Evolutionary conservation across 37 sponge, comb jelly and placozoan species (phyloP).

Genomic region (Mnemiopsis leidyi): DNA sequence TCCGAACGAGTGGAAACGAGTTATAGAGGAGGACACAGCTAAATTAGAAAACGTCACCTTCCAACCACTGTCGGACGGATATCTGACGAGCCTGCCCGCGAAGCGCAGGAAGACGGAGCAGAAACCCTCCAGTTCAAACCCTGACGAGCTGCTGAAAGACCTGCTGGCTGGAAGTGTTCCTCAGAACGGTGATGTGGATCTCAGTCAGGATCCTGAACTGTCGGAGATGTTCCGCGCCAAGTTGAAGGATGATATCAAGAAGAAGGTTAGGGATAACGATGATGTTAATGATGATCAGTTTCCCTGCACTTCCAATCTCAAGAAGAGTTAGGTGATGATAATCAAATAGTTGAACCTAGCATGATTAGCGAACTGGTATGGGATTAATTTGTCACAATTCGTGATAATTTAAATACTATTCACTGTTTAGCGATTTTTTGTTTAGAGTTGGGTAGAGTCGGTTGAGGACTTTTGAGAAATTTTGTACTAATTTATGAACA

Average conservation of each 20-base stretch:
- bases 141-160: slow-evolving; percentile 23
- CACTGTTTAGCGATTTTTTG: no score
- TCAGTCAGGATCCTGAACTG: background rate
- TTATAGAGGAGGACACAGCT: slow-evolving; percentile 18
- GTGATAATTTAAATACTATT: no score
- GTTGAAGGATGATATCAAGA: slow-evolving; percentile 17
- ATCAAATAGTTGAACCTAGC: no score
- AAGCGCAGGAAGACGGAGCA: slow-evolving; percentile 17
- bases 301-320: background rate
- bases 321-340: background rate
- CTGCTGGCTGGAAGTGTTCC: background rate
- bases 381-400: no score
- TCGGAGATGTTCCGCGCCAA: slow-evolving; percentile 1
- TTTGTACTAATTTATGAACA: no score
- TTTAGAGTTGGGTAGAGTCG: no score
- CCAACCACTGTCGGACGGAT: slow-evolving; percentile 20
- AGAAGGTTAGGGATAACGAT: slow-evolving; percentile 28
- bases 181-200: background rate
- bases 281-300: slow-evolving; percentile 45
- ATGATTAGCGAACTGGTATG: no score
- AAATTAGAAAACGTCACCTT: background rate
- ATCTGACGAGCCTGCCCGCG: slow-evolving; percentile 45
- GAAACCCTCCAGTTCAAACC: background rate
- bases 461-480: no score
- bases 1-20: slow-evolving; percentile 5